A percentile compares a stretch with the other conserved stretches of the same genome.
These are phyloP conservation scores for Stylophora pistillata DNA, from an alignment of 64 coral and sea anemone species.

Conservation along the genomic window DNA sequence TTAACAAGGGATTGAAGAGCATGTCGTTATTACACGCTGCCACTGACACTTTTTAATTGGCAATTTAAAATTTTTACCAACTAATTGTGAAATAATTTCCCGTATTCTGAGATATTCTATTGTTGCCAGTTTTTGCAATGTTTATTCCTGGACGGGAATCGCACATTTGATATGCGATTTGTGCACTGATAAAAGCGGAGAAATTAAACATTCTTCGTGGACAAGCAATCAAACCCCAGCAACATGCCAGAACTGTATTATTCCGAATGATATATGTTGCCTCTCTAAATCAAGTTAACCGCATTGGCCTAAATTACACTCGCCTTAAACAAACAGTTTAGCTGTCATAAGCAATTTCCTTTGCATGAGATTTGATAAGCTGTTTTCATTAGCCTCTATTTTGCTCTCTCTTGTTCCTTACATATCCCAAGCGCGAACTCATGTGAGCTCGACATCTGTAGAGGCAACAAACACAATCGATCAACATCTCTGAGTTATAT, in stretches of 20 bases:
- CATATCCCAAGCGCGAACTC: neutral
- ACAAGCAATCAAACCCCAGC: neutral
- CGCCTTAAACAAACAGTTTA: slow-evolving; percentile 39
- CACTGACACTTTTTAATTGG: slow-evolving; percentile 1
- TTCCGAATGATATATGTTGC: neutral
- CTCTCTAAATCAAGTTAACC: slow-evolving; percentile 1
- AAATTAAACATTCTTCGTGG: slow-evolving; percentile 20
- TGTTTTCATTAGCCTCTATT: slow-evolving; percentile 4
- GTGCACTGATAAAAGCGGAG: neutral
- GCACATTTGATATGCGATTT: neutral
- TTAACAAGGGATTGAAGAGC: neutral
- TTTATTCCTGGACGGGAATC: neutral
- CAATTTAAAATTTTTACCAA: neutral
- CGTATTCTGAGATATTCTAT: neutral
- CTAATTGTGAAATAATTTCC: neutral
- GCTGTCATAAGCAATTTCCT: slow-evolving; percentile 11
- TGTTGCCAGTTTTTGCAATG: neutral
- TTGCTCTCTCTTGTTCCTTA: neutral
- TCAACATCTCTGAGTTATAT: neutral
- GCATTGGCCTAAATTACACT: neutral
- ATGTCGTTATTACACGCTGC: neutral
- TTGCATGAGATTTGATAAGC: neutral
- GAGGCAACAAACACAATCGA: neutral
- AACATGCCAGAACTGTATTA: neutral
- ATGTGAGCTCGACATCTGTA: slow-evolving; percentile 16